These are phyloP conservation scores for Microtus obscurus DNA, from an alignment of 2,797 vertebrate genomes.

Conservation along the genomic window DNA sequence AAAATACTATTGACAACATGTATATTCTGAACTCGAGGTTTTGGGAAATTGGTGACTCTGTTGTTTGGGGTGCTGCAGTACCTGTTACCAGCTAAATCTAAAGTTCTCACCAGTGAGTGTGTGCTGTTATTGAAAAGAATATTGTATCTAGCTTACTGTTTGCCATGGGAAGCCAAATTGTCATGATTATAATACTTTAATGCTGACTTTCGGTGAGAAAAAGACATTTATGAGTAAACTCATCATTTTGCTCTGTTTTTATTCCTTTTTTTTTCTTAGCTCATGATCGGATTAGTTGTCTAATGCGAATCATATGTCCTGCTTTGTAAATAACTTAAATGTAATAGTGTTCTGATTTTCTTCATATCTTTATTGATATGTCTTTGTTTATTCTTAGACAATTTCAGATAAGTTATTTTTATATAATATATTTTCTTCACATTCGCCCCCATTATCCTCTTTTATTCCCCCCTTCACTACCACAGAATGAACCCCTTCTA, in stretches of 20 bases:
- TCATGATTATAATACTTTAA: conserved; percentile 22
- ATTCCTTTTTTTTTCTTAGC: conserved; percentile 29
- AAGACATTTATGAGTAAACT: conserved; percentile 37
- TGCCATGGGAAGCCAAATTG: conserved; percentile 18
- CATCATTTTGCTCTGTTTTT: not conserved
- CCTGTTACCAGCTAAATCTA: conserved; percentile 31
- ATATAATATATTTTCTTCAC: not conserved
- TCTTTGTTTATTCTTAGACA: not conserved
- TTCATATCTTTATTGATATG: not conserved
- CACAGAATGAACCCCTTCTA: not conserved
- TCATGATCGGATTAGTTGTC: conserved; percentile 25
- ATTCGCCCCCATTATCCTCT: not conserved
- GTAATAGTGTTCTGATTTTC: not conserved
- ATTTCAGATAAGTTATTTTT: not conserved
- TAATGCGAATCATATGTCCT: conserved; percentile 4
- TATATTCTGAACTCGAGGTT: not conserved
- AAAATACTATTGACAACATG: not conserved
- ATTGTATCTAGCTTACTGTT: conserved; percentile 29
- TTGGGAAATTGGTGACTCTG: not conserved
- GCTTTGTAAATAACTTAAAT: conserved; percentile 11
- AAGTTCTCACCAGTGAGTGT: not conserved
- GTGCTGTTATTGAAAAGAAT: not conserved
- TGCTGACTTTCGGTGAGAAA: conserved; percentile 35
- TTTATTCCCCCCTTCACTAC: not conserved
- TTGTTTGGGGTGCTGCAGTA: conserved; percentile 9